These are phyloP conservation scores for Hormaphis cornu DNA, from an alignment of 1,140 invertebrate species.

Conservation along the genomic window DNA sequence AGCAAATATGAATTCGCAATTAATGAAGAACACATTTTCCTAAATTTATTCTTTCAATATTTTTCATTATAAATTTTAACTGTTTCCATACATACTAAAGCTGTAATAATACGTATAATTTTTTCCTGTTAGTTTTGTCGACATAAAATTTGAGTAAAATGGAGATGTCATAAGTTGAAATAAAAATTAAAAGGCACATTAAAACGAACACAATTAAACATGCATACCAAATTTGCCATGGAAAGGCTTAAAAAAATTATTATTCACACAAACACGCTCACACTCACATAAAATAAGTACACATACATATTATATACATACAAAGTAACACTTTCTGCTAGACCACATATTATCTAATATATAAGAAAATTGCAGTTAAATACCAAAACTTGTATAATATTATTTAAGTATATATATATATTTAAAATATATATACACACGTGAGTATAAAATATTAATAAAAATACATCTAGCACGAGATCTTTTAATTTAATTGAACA, in stretches of 20 bases:
- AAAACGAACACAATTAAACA: conserved; percentile 30
- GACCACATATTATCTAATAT: no score
- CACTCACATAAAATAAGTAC: background rate
- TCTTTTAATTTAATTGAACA: conserved; percentile 28
- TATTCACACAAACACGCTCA: background rate
- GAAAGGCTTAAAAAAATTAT: conserved; percentile 29
- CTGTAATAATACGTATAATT: background rate
- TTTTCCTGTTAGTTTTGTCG: background rate
- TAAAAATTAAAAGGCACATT: conserved; percentile 27
- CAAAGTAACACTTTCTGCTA: no score
- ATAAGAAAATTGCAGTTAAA: no score
- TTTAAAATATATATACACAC: background rate
- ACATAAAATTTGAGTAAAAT: conserved; percentile 19
- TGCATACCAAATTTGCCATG: conserved; percentile 27
- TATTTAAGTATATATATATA: background rate
- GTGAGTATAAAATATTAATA: conserved; percentile 7
- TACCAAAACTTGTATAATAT: no score
- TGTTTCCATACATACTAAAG: background rate
- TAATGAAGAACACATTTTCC: conserved; percentile 7
- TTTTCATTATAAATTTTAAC: background rate
- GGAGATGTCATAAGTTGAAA: background rate
- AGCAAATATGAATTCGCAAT: background rate
- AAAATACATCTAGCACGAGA: conserved; percentile 32
- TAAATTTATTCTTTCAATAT: background rate
- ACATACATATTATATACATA: background rate